Conservation (phyloP, 53 echinoderm and acorn worm species). For the Hippasteria phrygiana region DNA sequence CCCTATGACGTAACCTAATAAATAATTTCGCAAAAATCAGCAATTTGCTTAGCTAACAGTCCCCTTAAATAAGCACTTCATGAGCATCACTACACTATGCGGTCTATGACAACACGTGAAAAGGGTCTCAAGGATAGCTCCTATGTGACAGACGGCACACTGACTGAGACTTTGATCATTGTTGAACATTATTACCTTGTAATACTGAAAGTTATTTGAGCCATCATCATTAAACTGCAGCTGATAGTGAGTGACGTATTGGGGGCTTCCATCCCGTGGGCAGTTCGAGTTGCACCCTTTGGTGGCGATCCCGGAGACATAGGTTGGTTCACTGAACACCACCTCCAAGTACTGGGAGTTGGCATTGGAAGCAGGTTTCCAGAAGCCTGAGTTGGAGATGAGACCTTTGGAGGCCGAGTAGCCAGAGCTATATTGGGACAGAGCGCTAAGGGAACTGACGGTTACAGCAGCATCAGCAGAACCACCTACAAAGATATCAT, state of each 20-base stretch:
- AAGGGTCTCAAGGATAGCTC: no score
- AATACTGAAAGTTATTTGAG: conserved; percentile 29
- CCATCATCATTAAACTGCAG: conserved; percentile 54
- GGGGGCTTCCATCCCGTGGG: conserved; percentile 37
- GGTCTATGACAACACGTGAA: no score
- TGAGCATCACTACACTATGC: no score
- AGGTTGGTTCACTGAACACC: conserved; percentile 16
- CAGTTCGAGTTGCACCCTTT: conserved; percentile 61
- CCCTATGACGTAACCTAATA: no score
- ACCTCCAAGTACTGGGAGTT: conserved; percentile 59
- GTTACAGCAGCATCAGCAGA: conserved; percentile 5
- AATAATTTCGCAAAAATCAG: no score
- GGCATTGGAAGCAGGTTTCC: conserved; percentile 46
- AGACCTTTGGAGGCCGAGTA: conserved; percentile 45
- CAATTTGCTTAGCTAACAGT: no score
- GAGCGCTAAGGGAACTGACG: conserved; percentile 7
- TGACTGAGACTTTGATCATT: no score
- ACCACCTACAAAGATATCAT: conserved; percentile 22
- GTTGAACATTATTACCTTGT: conserved; percentile 66
- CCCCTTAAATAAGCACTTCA: no score
- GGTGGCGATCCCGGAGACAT: conserved; percentile 63
- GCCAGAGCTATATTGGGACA: conserved; percentile 4
- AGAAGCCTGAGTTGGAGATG: conserved; percentile 54
- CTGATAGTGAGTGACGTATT: conserved; percentile 51
- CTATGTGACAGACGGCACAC: no score